Conservation (phyloP, 2,888 invertebrate genomes). For the Pteria penguin region DNA sequence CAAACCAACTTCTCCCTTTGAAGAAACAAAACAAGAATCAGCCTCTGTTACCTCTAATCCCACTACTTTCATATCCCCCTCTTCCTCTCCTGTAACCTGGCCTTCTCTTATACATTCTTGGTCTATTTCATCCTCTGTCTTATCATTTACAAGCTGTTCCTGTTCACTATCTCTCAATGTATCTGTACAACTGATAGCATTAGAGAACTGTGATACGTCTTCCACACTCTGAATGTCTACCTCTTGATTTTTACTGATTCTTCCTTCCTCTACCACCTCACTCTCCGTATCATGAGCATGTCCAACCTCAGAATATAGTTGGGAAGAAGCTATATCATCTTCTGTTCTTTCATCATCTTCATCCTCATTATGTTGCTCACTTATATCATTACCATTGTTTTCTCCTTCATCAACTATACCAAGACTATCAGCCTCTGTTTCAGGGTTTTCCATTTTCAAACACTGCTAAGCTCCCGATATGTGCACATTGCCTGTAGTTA, state of each 20-base stretch:
- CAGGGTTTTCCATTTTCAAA: constrained; percentile 54
- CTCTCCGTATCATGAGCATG: no score
- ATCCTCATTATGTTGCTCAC: neutral
- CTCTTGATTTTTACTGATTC: neutral
- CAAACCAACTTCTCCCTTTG: no score
- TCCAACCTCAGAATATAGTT: constrained; percentile 9
- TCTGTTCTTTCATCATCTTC: neutral
- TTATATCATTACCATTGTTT: neutral
- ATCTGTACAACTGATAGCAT: neutral
- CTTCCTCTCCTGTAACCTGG: neutral
- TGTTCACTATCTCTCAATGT: constrained; percentile 4
- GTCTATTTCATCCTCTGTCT: constrained; percentile 21
- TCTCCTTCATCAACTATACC: constrained; percentile 20
- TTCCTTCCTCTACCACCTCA: neutral
- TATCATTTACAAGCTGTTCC: neutral
- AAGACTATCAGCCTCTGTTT: constrained; percentile 51
- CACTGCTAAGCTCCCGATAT: no score
- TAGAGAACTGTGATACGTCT: neutral
- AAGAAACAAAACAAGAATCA: neutral
- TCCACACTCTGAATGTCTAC: neutral
- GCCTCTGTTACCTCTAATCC: neutral
- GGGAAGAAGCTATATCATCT: constrained; percentile 1
- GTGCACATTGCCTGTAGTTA: no score
- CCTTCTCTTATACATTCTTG: constrained; percentile 21
- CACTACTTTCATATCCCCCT: neutral